Evolutionary conservation across 1,140 invertebrate species (phyloP), one percentile per base, ranked within the genome.

Genomic region (Triops longicaudatus): DNA sequence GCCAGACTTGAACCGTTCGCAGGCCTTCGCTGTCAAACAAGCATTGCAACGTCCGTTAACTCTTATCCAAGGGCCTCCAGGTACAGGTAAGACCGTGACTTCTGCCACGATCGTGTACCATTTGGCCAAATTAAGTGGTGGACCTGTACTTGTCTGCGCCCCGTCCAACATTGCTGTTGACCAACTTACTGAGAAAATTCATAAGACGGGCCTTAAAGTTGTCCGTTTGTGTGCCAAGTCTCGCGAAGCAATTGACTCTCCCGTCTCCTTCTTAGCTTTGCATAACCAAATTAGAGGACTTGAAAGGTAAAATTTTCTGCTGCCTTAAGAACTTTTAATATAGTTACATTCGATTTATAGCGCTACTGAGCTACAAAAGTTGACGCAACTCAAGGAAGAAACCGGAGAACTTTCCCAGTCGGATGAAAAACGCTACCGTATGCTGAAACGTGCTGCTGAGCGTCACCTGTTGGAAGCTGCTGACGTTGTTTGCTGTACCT

Each of bases 71-170:
- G 96, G 88, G 79, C 81, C 81, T 11, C 81, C 81, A 50, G 79
- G 96, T 37, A 99, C 97, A 0, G 97, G 98, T 1, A 99, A 99
- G 86, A 99, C 98, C 0, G 98, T 99, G 0, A 99, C 98, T 1
- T 99, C 98, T 9, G 98, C 98, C 0, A 98, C 98, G 0, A 97
- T 99, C 81, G 98, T 99, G 0, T 99, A 98, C 83, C 98, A 99
- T 84, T 86, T 99, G 42, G 96, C 97, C 0, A 94, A 97, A 83
- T 95, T 98, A 82, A 93, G 91, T 7, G 85, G 86, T 73, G 95
- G 96, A 2, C 95, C 97, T 0, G 96, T 99, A 0, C 85, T 99
- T 0, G 98, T 99, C 0, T 99, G 98, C 85, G 98, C 98, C 2
- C 98, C 98, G 0, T 98, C 95, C 26, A 99, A 99, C 83, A 99